Evolutionary conservation across 2,888 invertebrate genomes (phyloP), one percentile per base, ranked within the genome.

Genomic region (Phalera bucephala): DNA sequence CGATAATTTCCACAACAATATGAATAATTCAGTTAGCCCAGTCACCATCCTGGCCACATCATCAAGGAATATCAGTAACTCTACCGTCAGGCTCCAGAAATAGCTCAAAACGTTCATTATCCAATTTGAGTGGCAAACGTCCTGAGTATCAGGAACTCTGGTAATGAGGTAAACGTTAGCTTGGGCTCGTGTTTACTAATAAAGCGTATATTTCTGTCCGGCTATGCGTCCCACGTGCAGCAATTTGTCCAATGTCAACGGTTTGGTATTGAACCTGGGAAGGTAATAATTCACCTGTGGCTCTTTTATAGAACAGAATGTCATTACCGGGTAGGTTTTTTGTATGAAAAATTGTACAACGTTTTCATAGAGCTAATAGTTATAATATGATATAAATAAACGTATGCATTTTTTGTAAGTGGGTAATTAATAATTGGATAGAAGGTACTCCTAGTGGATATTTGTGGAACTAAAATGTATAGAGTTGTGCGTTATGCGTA

Each of bases 141-240:
- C 23, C 33, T 36, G 36, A 31, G 45, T 65, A 63, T 65, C 61
- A 68, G 70, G 69, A 76, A 73, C 64, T 36, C 14, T 32, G 17
- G 19, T 58, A 69, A 75, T 71, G 49, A 66, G 49, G 69, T 78
- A 72, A 77, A 70, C 40, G 71, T 36, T 54, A 39, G 51, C 34
- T 48, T 36, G 47, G 36, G 43, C 36, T 39, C 46, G 32, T 58
- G 64, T 64, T 67, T 66, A 61, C 58, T 55, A 61, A 53, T 55
- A 49, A 51, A 15, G 34, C 35, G 40, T 9, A 38, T 64, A 59
- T 52, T 59, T 61, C 49, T 58, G 59, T 57, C 44, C 34, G 49
- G 36, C 50, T 36, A 40, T 49, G 25, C 53, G 23, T 39, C 55
- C 60, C 65, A 68, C 61, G 62, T 61, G 58, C 33, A 30, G 12